phyloP scores from a whole-genome alignment of 2,888 invertebrate species.

The Gisinianus flammeolus region DNA sequence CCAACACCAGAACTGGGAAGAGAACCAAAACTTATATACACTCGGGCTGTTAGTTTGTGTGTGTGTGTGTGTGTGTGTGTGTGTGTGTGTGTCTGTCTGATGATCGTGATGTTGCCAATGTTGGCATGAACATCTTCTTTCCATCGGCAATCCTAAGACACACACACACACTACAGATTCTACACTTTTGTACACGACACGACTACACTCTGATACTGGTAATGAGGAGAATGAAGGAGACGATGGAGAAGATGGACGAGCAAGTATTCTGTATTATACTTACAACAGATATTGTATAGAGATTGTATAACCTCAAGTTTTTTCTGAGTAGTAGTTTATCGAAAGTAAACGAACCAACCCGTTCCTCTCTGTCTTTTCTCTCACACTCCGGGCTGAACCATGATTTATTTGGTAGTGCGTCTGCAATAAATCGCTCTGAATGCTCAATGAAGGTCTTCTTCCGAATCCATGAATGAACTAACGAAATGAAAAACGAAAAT shows the following conservation, averaged over 20 bases:
- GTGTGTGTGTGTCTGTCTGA: neutral
- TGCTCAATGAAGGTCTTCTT: slow-evolving; percentile 12
- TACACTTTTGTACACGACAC: too few relatives aligned
- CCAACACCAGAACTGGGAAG: neutral
- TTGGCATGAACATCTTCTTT: slow-evolving; percentile 14
- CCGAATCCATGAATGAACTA: neutral
- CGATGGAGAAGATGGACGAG: neutral
- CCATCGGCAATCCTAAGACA: neutral
- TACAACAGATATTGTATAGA: neutral
- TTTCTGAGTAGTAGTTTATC: neutral
- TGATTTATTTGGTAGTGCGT: slow-evolving; percentile 9
- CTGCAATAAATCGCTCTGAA: neutral
- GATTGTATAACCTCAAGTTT: neutral
- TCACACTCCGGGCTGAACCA: neutral
- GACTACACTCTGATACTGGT: neutral
- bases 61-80: neutral
- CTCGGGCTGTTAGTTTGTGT: neutral
- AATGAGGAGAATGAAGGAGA: neutral
- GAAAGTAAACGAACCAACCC: slow-evolving; percentile 8
- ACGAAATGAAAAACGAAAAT: neutral
- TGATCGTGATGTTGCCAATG: neutral
- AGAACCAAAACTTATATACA: neutral
- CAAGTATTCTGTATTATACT: neutral
- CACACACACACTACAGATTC: neutral
- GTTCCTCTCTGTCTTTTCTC: slow-evolving; percentile 4